Base-by-base conservation (phyloP, 2,888 invertebrate genomes). In the Harmothoe impar region DNA sequence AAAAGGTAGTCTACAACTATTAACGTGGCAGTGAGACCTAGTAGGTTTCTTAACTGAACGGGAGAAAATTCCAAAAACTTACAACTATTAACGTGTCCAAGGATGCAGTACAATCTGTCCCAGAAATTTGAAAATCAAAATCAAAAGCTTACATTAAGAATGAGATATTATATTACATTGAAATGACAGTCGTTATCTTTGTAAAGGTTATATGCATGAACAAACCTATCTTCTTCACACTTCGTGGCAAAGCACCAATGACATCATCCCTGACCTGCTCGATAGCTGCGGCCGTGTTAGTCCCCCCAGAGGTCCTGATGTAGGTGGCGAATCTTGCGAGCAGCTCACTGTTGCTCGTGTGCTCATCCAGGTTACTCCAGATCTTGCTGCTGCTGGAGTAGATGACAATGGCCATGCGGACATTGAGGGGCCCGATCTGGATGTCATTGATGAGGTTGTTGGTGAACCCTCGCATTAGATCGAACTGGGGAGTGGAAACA, bases 191-290 rank as follows among this genome's bases (percentile, higher is more conserved):
- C n/a, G n/a, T n/a, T n/a, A n/a, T n/a, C n/a, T n/a, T n/a, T n/a
- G n/a, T n/a, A n/a, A n/a, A n/a, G n/a, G n/a, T n/a, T n/a, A n/a
- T n/a, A n/a, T n/a, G n/a, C n/a, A n/a, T n/a, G n/a, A n/a, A n/a
- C 62, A n/a, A 7, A 62, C 62, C 62, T 62, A 62, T 62, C n/a
- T 62, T 62, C 62, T 62, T 62, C 62, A 62, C 62, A n/a, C 62
- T n/a, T n/a, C 62, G 3, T 3, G n/a, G n/a, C 1, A 7, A 5
- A n/a, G 23, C n/a, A 20, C n/a, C 62, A 3, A 62, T n/a, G 62
- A 62, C n/a, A 1, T 15, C 62, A 3, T 7, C 23, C 15, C n/a
- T 62, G 62, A 20, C 62, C 15, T n/a, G 20, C 15, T n/a, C 15
- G 7, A 62, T 3, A 3, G 62, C 62, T 7, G 3, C 20, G 3